Evolutionary conservation across 2,113 vertebrate genomes (phyloP).

Genomic region (Oceanodroma tethys): DNA sequence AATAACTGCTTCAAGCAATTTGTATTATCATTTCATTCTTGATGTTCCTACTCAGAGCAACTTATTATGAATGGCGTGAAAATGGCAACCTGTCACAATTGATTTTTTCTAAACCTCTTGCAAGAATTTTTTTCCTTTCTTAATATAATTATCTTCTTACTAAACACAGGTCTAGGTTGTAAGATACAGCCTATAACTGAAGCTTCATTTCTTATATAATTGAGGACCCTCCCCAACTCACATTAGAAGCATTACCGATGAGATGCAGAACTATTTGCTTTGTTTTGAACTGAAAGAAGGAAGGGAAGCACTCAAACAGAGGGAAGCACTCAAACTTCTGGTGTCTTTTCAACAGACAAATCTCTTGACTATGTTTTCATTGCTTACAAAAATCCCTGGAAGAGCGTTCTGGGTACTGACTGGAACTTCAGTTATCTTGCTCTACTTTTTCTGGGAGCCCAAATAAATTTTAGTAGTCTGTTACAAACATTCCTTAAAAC

Average conservation of each 20-base stretch:
- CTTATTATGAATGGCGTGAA: constrained; percentile 73
- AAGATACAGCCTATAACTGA: constrained; percentile 7
- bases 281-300: constrained; percentile 15
- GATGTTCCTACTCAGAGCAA: constrained; percentile 64
- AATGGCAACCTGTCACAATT: constrained; percentile 75
- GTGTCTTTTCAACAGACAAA: background rate
- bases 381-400: background rate
- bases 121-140: constrained; percentile 42
- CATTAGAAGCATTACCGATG: background rate
- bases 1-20: constrained; percentile 68
- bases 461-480: background rate
- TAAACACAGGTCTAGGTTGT: constrained; percentile 40
- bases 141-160: constrained; percentile 56
- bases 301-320: background rate
- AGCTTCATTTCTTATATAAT: constrained; percentile 21
- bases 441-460: background rate
- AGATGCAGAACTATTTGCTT: constrained; percentile 32
- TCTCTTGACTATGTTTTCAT: background rate
- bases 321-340: background rate
- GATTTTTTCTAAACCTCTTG: constrained; percentile 46
- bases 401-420: background rate
- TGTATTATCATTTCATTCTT: constrained; percentile 72
- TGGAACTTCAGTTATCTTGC: background rate
- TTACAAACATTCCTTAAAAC: background rate
- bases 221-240: background rate